Evolutionary conservation across 2,113 vertebrate species (phyloP), one percentile per base, ranked within the genome.

Genomic region (Tetrao urogallus): DNA sequence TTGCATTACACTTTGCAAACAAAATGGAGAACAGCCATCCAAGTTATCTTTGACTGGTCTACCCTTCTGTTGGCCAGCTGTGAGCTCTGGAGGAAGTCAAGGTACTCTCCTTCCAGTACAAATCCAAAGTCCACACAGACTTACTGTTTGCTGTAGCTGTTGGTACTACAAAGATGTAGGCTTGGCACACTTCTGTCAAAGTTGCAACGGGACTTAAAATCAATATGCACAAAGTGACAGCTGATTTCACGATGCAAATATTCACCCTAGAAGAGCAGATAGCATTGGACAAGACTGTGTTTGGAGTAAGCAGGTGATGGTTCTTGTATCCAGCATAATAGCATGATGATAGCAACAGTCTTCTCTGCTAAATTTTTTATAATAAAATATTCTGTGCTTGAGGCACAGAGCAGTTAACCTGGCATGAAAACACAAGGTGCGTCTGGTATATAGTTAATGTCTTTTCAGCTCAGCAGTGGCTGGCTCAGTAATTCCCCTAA

Each of bases 151-250:
- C 32, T 5, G 14, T 13, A 64, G 42, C 21, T 30, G 13, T 52
- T 42, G 30, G 11, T 64, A n/a, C 56, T 63, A 70, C 27, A 73
- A 38, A 66, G 54, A 8, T 28, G n/a, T 10, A 71, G 13, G 25
- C 27, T 71, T 69, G 22, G 30, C 21, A 30, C 7, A 13, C 7
- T 2, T 1, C 42, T 30, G 27, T 43, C 24, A 50, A 28, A 66
- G 18, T 7, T 75, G 54, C 61, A 64, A 36, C 2, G n/a, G 13
- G n/a, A 67, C 20, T 34, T 45, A 2, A n/a, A 90, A 71, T 16
- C 1, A 0, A 5, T 17, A 28, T 27, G 17, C 15, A 2, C 10
- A 25, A 34, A 69, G 78, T 47, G 18, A 7, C 13, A 56, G 17
- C 36, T 61, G 17, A 40, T 32, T 48, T 57, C 43, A 20, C 36